Base-by-base conservation (phyloP, 2,113 vertebrate genomes). In the Triplophysa dalaica region DNA sequence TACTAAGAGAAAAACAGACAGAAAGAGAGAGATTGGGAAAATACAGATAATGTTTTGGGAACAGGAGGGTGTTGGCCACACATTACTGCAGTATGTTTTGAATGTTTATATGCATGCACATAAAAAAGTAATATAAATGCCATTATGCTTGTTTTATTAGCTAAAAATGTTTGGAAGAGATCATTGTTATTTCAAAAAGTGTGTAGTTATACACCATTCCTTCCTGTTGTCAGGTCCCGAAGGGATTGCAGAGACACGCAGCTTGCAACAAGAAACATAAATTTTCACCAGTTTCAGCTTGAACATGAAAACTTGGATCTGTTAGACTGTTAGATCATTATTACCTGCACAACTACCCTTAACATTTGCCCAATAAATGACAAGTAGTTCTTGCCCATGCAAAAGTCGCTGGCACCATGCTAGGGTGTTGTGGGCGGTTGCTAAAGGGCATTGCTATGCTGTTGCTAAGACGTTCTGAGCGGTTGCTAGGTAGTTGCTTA, bases 161-260 rank as follows among this genome's bases (percentile, higher is more conserved):
- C 48, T 50, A 17, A 69, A 17, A 60, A 12, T 10, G 13, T 58
- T 17, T 22, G 8, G 8, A 7, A 11, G 11, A 3, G 22, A n/a
- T 5, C 19, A n/a, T 38, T 72, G 52, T 73, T 73, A 73, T 73
- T 73, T 60, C 54, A 73, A 54, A 13, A 73, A 54, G 54, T 73
- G 26, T 73, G 26, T 56, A n/a, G 70, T 43, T 43, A n/a, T 22
- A 22, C 54, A 19, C 52, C 54, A 16, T 17, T 73, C 12, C 52
- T 73, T 73, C 70, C 70, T 73, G 29, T 22, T 41, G 29, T 58
- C 11, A 9, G 33, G 54, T 73, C n/a, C 38, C 52, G 22, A 22
- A 58, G 52, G 52, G 70, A 56, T n/a, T 52, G 48, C 48, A 4
- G 4, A 52, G 17, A 52, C 48, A 52, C 14, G 14, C 13, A 52